Conservation (phyloP, 2,888 invertebrate genomes). For the Aphrophora alni region DNA sequence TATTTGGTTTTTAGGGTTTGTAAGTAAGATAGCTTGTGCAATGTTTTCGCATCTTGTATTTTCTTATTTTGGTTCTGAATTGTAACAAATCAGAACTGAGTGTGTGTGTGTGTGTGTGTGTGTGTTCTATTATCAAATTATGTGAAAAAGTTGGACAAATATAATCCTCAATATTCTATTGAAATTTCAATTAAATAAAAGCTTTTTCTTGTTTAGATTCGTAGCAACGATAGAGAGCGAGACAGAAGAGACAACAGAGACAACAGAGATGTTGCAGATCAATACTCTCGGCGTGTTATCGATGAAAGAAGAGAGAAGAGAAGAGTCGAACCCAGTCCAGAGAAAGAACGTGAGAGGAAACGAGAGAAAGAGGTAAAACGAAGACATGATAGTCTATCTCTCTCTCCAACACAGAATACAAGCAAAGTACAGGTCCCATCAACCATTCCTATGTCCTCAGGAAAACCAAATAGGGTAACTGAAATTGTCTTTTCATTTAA, state of each 20-base stretch:
- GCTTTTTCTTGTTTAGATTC: not conserved
- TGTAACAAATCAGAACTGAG: too few relatives aligned
- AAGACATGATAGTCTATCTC: constrained; percentile 44
- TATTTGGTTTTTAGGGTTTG: too few relatives aligned
- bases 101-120: too few relatives aligned
- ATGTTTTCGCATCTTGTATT: too few relatives aligned
- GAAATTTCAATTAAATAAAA: too few relatives aligned
- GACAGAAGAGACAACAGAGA: constrained; percentile 35
- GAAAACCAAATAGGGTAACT: constrained; percentile 37
- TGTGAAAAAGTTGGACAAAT: too few relatives aligned
- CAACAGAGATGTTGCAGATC: constrained; percentile 24
- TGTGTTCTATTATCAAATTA: too few relatives aligned
- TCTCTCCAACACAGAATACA: constrained; percentile 23
- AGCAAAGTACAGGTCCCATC: constrained; percentile 33
- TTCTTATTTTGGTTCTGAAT: too few relatives aligned
- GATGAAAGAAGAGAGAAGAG: constrained; percentile 47
- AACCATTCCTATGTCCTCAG: constrained; percentile 3
- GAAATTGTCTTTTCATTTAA: not conserved
- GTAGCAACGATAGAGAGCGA: too few relatives aligned
- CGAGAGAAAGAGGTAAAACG: constrained; percentile 38
- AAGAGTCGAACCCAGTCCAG: constrained; percentile 48
- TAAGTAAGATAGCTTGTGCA: too few relatives aligned
- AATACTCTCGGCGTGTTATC: not conserved
- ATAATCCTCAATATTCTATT: too few relatives aligned
- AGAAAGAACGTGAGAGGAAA: constrained; percentile 49